Conservation (phyloP, 2,113 vertebrate genomes). For the Notothenia rossii region DNA sequence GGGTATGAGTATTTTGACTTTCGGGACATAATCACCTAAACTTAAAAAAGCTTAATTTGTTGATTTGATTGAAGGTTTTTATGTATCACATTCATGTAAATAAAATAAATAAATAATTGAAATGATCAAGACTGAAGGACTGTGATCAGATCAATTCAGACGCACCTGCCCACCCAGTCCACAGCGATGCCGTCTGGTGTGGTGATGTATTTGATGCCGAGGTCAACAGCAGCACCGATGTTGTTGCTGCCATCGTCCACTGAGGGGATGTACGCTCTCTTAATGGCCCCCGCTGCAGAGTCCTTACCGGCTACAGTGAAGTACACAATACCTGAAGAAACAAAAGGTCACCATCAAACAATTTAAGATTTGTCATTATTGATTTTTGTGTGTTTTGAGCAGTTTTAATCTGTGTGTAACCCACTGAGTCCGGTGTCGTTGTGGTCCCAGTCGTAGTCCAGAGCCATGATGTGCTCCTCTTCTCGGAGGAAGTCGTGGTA, state of each 20-base stretch:
- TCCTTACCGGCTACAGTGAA: constrained; percentile 89
- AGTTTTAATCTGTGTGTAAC: constrained; percentile 36
- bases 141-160: background rate
- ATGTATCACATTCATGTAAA: background rate
- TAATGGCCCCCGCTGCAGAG: constrained; percentile 88
- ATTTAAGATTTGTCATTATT: background rate
- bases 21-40: no score
- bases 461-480: constrained; percentile 88
- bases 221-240: constrained; percentile 85
- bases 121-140: no score
- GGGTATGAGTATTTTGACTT: no score
- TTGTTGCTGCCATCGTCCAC: constrained; percentile 91
- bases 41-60: no score
- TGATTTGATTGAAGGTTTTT: background rate
- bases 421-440: constrained; percentile 89
- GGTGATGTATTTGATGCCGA: constrained; percentile 90
- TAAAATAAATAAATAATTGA: background rate
- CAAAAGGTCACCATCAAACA: background rate
- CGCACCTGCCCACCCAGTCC: constrained; percentile 95
- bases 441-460: constrained; percentile 95
- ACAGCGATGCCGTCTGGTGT: constrained; percentile 92
- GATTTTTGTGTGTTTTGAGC: background rate
- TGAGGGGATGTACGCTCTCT: constrained; percentile 90
- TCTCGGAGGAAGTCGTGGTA: constrained; percentile 92
- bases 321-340: constrained; percentile 89